These are phyloP conservation scores for Halcyon senegalensis DNA, from an alignment of 2,113 vertebrate genomes.

Conservation along the genomic window DNA sequence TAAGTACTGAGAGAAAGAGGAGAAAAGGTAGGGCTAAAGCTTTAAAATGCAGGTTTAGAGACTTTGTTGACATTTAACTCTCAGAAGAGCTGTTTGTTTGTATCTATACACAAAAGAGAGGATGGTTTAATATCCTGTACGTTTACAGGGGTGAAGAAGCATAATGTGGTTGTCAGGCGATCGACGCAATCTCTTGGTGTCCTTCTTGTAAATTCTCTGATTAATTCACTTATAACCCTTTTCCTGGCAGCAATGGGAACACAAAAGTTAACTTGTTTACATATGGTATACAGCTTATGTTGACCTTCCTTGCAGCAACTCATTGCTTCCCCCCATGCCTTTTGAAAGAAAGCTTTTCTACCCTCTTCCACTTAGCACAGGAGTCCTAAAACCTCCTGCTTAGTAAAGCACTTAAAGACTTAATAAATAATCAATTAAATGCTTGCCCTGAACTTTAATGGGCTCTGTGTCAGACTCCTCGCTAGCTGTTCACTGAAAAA, in stretches of 20 bases:
- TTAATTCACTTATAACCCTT: slow-evolving; percentile 5
- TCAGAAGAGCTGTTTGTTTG: not conserved
- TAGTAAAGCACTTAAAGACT: not conserved
- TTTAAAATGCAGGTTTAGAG: not conserved
- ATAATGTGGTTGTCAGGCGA: slow-evolving; percentile 3
- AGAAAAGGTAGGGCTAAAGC: not conserved
- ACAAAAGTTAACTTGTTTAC: slow-evolving; percentile 15
- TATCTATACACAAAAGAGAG: not conserved
- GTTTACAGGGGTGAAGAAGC: not conserved
- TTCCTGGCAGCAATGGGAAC: slow-evolving; percentile 27
- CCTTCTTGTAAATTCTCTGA: slow-evolving; percentile 16
- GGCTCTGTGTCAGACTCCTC: not conserved
- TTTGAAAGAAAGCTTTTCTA: not conserved
- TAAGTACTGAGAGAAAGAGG: not conserved
- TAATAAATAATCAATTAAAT: not conserved
- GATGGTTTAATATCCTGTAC: not conserved
- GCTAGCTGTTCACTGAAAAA: not conserved
- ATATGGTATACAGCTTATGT: not conserved
- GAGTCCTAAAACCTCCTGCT: not conserved
- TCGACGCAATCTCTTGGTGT: not conserved
- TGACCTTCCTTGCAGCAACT: not conserved
- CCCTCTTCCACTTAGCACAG: not conserved
- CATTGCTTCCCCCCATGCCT: not conserved
- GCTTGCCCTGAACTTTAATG: not conserved
- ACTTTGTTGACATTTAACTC: not conserved